Evolutionary conservation across 2,797 vertebrate species (phyloP).

Genomic region (Sebastes aleutianus): DNA sequence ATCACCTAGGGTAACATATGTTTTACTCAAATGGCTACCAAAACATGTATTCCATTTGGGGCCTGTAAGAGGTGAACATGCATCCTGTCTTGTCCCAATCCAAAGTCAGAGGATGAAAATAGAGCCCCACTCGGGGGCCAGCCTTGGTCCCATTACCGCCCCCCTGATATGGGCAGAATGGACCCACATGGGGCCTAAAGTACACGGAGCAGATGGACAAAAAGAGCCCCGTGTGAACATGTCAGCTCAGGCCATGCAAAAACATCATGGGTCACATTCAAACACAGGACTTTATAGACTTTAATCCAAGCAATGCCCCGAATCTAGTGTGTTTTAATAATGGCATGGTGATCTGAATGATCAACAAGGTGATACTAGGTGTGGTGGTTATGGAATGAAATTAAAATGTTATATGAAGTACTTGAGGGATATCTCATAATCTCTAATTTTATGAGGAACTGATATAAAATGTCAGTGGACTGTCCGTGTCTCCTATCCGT

Average conservation of each 20-base stretch:
- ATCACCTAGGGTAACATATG: neutral
- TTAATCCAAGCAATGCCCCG: neutral
- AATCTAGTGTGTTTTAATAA: neutral
- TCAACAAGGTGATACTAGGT: neutral
- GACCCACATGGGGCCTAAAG: constrained; percentile 1
- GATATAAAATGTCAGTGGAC: constrained; percentile 21
- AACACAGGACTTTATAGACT: neutral
- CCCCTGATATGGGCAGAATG: neutral
- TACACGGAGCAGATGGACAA: constrained; percentile 21
- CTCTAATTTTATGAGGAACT: neutral
- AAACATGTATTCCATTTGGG: neutral
- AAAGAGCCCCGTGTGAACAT: neutral
- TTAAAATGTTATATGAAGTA: neutral
- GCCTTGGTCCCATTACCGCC: neutral
- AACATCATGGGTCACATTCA: neutral
- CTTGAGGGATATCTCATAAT: neutral
- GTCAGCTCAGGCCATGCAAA: neutral
- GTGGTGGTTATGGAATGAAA: neutral
- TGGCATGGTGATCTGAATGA: neutral
- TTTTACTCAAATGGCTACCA: neutral
- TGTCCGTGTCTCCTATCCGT: constrained; percentile 6
- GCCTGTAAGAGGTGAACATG: neutral
- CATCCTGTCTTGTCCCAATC: neutral
- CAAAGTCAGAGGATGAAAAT: constrained; percentile 1
- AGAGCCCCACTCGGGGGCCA: neutral